Percentiles rank a stretch among this genome's conserved stretches.
These are phyloP conservation scores for Furnarius figulus DNA, from an alignment of 2,113 vertebrate genomes.

Conservation along the genomic window DNA sequence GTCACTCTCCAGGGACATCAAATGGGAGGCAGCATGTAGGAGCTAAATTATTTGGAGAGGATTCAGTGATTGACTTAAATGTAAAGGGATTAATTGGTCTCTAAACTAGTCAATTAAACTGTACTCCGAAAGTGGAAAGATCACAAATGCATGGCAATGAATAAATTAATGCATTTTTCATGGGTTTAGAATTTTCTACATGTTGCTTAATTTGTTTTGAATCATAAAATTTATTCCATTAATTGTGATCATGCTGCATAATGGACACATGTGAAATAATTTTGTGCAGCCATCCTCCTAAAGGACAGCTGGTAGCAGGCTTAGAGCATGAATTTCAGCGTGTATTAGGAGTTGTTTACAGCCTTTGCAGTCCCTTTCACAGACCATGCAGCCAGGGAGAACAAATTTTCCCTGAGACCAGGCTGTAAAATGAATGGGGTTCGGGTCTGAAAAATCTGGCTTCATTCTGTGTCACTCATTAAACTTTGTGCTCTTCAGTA, in stretches of 20 bases:
- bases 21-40: conserved; percentile 57
- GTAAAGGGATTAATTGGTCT: conserved; percentile 84
- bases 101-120: conserved; percentile 85
- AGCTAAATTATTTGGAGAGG: conserved; percentile 74
- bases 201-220: conserved; percentile 67
- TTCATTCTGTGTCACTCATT: neutral
- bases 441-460: neutral
- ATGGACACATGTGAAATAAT: conserved; percentile 22
- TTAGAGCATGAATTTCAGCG: neutral
- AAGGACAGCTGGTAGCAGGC: conserved; percentile 22
- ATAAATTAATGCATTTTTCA: conserved; percentile 83
- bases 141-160: conserved; percentile 77
- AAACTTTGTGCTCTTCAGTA: neutral
- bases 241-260: conserved; percentile 51
- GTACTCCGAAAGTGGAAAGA: conserved; percentile 79
- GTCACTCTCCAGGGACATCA: conserved; percentile 60
- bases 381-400: neutral
- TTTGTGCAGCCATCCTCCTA: conserved; percentile 3
- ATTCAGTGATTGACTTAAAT: conserved; percentile 85
- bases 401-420: neutral
- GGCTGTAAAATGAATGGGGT: neutral
- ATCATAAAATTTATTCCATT: conserved; percentile 55
- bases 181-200: conserved; percentile 67
- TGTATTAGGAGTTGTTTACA: neutral
- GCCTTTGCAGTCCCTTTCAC: neutral